phyloP scores from a whole-genome alignment of 2,113 vertebrate species.

The Corythoichthys intestinalis region DNA sequence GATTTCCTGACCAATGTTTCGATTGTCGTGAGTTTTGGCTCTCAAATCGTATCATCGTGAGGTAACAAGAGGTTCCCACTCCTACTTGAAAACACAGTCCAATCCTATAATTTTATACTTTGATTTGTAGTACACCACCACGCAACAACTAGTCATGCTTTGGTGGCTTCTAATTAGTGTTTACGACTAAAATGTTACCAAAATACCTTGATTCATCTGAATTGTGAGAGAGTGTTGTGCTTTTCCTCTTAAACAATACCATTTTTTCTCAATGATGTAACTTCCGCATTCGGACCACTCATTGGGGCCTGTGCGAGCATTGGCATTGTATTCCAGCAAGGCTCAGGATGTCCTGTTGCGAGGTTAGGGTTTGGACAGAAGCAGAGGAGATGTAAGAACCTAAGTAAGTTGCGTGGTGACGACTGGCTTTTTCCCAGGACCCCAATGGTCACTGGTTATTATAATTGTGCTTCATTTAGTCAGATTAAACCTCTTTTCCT shows the following conservation, averaged over 20 bases:
- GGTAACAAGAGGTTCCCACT: too few species aligned
- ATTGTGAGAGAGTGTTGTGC: slow-evolving; percentile 38
- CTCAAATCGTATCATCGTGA: too few species aligned
- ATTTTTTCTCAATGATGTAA: slow-evolving; percentile 77
- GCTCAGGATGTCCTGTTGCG: slow-evolving; percentile 96
- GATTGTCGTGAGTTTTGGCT: too few species aligned
- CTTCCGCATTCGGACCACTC: slow-evolving; percentile 79
- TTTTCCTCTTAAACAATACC: slow-evolving; percentile 72
- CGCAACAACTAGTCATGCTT: neutral
- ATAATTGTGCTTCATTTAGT: neutral
- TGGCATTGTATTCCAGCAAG: slow-evolving; percentile 90
- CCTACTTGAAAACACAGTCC: too few species aligned
- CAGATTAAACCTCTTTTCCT: neutral
- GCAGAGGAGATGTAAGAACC: slow-evolving; percentile 37
- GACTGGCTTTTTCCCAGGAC: slow-evolving; percentile 20
- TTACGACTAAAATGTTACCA: neutral
- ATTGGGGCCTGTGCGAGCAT: slow-evolving; percentile 69
- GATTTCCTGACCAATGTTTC: too few species aligned
- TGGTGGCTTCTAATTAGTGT: neutral
- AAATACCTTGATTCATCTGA: neutral
- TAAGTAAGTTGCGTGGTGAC: slow-evolving; percentile 28
- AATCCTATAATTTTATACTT: neutral
- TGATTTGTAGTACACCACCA: neutral
- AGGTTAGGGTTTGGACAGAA: slow-evolving; percentile 71
- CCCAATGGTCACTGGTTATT: slow-evolving; percentile 6